Evolutionary conservation across 1,140 invertebrate genomes (phyloP).

Genomic region (Rhizoglyphus robini): DNA sequence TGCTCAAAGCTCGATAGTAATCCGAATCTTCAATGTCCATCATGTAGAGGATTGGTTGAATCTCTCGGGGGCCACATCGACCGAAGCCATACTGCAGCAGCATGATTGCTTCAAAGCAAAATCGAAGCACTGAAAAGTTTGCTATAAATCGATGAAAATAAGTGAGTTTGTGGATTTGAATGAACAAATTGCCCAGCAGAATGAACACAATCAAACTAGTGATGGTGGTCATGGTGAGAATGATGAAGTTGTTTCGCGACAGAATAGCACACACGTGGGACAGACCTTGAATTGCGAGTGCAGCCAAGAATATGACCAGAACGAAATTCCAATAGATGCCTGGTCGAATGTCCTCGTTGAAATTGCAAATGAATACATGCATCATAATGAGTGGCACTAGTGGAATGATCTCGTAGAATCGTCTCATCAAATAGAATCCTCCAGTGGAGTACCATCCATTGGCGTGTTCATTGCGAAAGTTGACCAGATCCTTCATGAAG

Average conservation of each 20-base stretch:
- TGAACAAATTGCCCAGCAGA: slow-evolving; percentile 2
- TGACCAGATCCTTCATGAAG: background rate
- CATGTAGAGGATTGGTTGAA: background rate
- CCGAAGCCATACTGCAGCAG: slow-evolving; percentile 14
- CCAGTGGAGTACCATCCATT: slow-evolving; percentile 9
- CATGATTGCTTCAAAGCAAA: background rate
- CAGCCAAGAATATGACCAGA: background rate
- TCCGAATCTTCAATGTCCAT: background rate
- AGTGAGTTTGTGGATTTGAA: background rate
- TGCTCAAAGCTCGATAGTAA: background rate
- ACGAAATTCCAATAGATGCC: background rate
- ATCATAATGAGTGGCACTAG: background rate
- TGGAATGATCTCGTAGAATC: background rate
- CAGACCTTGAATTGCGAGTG: slow-evolving; percentile 4
- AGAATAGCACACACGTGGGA: background rate
- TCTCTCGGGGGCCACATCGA: slow-evolving; percentile 7
- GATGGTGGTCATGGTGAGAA: background rate
- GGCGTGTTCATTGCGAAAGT: background rate
- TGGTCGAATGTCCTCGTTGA: background rate
- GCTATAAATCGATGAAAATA: background rate
- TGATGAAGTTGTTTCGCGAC: background rate
- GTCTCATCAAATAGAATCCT: background rate
- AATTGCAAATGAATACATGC: background rate
- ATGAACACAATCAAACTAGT: background rate
- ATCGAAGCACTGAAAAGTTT: background rate